Evolutionary conservation across 2,797 vertebrate genomes (phyloP), one percentile per base, ranked within the genome.

Genomic region (Sardinella longiceps): DNA sequence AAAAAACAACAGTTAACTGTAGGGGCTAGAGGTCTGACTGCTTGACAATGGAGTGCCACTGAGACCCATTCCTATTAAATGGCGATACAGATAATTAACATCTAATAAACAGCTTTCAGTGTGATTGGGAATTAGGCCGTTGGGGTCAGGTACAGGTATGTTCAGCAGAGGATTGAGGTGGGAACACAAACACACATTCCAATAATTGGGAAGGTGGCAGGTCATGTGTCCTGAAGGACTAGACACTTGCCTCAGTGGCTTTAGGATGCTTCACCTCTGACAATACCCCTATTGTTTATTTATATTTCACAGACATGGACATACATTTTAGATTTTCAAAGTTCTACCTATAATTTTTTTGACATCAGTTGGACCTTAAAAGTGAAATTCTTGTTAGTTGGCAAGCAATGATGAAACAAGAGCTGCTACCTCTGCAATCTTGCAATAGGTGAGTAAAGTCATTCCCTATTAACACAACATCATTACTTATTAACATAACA

Each of bases 121-220:
- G 46, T 48, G 46, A 66, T 86, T 63, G 88, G 89, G 85, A 86
- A 9, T 48, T 48, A 10, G 46, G 46, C 46, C 46, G 85, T 82
- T 88, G 84, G 83, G 85, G 39, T 77, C 77, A 37, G 83, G 80
- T 87, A 81, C 84, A 84, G n/a, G n/a, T n/a, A n/a, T n/a, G n/a
- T n/a, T 88, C 48, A 45, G 80, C 82, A 81, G n/a, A 87, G 85
- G 86, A 86, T 89, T 87, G 86, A 90, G 90, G 90, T 91, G 91
- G 91, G 90, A 89, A 83, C 86, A 86, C 83, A 85, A 89, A 83
- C 86, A 86, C 83, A 85, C n/a, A 58, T 77, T 87, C 81, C 51
- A 20, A 20, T 53, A 53, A 53, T 56, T 9, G 15, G 11, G 20
- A 20, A 50, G 5, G 10, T 5, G 11, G 30, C 30, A 50, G 14